Conservation (phyloP, 30 jellyfish, hydroid and myxozoan genomes). For the Sanderia malayensis region DNA sequence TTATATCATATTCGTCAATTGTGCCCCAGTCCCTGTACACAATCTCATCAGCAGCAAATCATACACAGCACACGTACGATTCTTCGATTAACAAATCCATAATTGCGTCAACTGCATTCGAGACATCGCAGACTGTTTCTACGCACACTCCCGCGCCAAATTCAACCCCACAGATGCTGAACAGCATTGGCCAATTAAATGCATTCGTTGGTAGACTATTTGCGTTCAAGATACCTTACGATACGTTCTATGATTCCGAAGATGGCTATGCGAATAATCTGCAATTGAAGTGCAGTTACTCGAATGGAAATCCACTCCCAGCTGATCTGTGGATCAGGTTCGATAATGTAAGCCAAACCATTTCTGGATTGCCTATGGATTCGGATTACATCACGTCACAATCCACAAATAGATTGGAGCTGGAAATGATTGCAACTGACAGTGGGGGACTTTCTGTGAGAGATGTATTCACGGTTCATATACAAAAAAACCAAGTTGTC, state of each 20-base stretch:
- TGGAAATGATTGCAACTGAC: constrained; percentile 40
- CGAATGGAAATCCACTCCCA: constrained; percentile 26
- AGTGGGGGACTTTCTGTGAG: constrained; percentile 34
- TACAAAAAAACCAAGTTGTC: constrained; percentile 14
- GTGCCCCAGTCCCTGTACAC: background rate
- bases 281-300: constrained; percentile 26
- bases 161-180: constrained; percentile 40
- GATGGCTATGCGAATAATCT: constrained; percentile 47
- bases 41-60: background rate
- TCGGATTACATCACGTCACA: constrained; percentile 41
- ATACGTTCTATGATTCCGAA: constrained; percentile 59
- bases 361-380: constrained; percentile 37
- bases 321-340: constrained; percentile 40
- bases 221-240: constrained; percentile 31
- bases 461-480: constrained; percentile 49
- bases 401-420: constrained; percentile 12
- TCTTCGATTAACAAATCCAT: background rate
- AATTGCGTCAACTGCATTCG: background rate
- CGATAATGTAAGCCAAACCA: constrained; percentile 40
- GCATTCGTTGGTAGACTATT: constrained; percentile 50
- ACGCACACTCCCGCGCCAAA: constrained; percentile 8
- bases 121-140: background rate
- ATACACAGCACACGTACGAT: background rate
- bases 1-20: background rate
- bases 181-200: constrained; percentile 41